These are phyloP conservation scores for Matsumyia berberina DNA, from an alignment of 2,888 invertebrate genomes.

Conservation along the genomic window DNA sequence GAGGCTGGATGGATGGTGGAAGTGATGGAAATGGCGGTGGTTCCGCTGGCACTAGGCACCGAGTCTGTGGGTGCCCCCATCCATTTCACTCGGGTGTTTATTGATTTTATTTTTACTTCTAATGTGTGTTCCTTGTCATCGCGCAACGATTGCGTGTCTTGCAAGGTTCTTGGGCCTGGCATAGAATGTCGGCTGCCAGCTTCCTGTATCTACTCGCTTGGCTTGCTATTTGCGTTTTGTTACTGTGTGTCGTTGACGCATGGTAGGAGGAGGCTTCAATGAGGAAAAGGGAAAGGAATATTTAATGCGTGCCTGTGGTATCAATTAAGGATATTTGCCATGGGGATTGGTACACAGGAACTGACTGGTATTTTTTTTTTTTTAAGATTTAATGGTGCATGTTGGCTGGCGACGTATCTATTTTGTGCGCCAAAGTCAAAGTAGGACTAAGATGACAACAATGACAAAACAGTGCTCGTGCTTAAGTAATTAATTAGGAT, in stretches of 20 bases:
- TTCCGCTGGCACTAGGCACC: slow-evolving; percentile 26
- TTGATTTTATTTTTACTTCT: slow-evolving; percentile 29
- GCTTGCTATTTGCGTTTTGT: slow-evolving; percentile 14
- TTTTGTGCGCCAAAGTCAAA: slow-evolving; percentile 15
- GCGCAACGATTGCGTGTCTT: slow-evolving; percentile 31
- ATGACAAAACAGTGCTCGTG: slow-evolving; percentile 7
- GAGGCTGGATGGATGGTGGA: slow-evolving; percentile 19
- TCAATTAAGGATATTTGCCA: slow-evolving; percentile 54
- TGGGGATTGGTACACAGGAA: slow-evolving; percentile 28
- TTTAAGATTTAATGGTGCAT: slow-evolving; percentile 61
- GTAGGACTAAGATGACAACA: slow-evolving; percentile 7
- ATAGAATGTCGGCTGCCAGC: slow-evolving; percentile 25
- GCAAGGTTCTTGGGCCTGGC: neutral
- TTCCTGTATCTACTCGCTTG: slow-evolving; percentile 6
- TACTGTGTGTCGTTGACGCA: neutral
- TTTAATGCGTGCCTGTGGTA: slow-evolving; percentile 69
- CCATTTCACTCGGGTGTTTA: neutral
- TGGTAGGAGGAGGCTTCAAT: neutral
- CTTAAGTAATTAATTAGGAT: slow-evolving; percentile 60
- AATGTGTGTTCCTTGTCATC: slow-evolving; percentile 39
- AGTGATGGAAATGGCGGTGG: slow-evolving; percentile 24
- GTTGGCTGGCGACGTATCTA: slow-evolving; percentile 40
- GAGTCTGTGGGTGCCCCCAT: neutral
- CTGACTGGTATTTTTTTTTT: slow-evolving; percentile 49
- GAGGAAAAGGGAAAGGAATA: neutral